Evolutionary conservation across 2,113 vertebrate genomes (phyloP).

Genomic region (Enhydra lutris): DNA sequence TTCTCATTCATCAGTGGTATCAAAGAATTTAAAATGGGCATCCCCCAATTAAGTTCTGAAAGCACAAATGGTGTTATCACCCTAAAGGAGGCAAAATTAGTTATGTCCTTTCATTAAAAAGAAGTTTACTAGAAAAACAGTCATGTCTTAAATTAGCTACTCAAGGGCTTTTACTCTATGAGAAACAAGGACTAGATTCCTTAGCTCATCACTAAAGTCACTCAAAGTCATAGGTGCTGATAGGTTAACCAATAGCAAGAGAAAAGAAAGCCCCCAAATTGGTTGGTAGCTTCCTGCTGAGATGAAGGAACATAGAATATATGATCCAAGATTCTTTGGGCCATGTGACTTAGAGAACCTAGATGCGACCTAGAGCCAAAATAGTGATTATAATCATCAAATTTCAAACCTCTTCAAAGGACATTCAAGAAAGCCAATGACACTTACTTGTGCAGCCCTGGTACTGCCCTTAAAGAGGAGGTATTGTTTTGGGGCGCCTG

Average conservation of each 20-base stretch:
- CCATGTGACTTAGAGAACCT: background rate
- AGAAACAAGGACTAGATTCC: background rate
- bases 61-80: background rate
- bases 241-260: background rate
- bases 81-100: conserved; percentile 37
- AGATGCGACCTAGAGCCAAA: background rate
- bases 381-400: background rate
- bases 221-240: background rate
- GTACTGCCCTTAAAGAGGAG: background rate
- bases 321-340: background rate
- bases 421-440: background rate
- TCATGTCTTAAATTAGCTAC: conserved; percentile 24
- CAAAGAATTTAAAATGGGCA: conserved; percentile 14
- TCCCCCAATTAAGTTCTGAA: conserved; percentile 37
- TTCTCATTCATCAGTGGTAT: conserved; percentile 33
- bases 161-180: background rate
- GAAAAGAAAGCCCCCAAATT: background rate
- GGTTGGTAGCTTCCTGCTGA: background rate
- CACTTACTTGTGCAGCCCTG: background rate
- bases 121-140: background rate
- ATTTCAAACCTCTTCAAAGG: background rate
- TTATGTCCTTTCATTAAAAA: conserved; percentile 4
- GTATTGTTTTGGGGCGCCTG: background rate
- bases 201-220: background rate
- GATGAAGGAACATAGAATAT: background rate